phyloP scores from a whole-genome alignment of 2,888 invertebrate species.

The Brachypalpus laphriformis region DNA sequence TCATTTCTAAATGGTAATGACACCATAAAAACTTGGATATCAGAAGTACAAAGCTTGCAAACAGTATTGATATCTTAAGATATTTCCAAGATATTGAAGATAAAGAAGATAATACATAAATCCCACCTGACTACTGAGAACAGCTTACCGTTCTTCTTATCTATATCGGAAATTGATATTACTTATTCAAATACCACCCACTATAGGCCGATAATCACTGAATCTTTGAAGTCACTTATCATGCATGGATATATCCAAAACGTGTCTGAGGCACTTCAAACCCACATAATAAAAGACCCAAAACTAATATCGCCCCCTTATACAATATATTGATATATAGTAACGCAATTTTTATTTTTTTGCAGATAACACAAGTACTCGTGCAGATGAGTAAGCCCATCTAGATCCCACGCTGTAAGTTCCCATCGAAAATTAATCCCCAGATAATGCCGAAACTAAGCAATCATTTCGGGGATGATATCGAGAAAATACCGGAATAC shows the following conservation, averaged over 20 bases:
- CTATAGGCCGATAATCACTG: not conserved
- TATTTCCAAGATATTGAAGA: too few relatives aligned
- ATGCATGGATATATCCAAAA: not conserved
- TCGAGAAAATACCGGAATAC: not conserved
- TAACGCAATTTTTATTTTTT: not conserved
- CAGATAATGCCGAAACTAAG: constrained; percentile 7
- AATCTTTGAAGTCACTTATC: not conserved
- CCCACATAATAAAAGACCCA: not conserved
- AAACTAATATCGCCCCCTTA: not conserved
- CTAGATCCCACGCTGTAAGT: not conserved
- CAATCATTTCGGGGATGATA: constrained; percentile 1
- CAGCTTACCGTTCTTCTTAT: not conserved
- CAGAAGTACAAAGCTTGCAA: too few relatives aligned
- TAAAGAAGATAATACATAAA: too few relatives aligned
- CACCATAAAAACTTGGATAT: too few relatives aligned
- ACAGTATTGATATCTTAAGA: too few relatives aligned
- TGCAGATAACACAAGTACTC: not conserved
- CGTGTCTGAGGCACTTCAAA: constrained; percentile 15
- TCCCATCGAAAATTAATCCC: constrained; percentile 25
- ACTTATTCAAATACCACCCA: not conserved
- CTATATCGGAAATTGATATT: not conserved
- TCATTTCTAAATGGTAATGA: too few relatives aligned
- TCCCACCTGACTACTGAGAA: not conserved
- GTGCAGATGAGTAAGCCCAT: not conserved
- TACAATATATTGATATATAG: not conserved